Base-by-base conservation (phyloP, 2,113 vertebrate genomes). In the Pandion haliaetus region DNA sequence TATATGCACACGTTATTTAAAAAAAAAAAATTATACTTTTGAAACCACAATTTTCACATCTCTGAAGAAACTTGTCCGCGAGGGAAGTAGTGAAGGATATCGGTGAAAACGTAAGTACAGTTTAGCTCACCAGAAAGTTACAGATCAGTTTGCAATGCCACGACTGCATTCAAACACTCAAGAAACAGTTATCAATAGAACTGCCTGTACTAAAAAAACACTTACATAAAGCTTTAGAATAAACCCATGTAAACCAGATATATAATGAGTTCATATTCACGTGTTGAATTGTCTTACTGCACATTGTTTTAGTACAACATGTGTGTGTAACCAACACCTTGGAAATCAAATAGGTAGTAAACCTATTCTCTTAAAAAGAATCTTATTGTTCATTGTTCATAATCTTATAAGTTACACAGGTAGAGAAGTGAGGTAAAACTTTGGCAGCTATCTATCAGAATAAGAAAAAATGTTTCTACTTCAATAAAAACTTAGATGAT, bases 101-200 rank as follows among this genome's bases (percentile, higher is more conserved):
- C 1, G 3, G 17, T 45, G 34, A 52, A 85, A 71, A 71, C 8
- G 3, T 2, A 32, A 0, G 2, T 5, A 32, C 4, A 24, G 36
- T 34, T 78, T 4, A 74, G 57, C 70, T 57, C 85, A 52, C 23
- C 38, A 84, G 63, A 66, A 65, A 81, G 21, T 42, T 25, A 77
- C 24, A 44, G 36, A 50, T 23, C 44, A 26, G 5, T 26, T 2
- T 50, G 71, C 66, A 82, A 23, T 9, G 34, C 40, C 45, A 23
- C 2, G 17, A 52, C 25, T 31, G 36, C n/a, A 76, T 31, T 42
- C 44, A 59, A 85, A 82, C 69, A 25, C 34, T 42, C 24, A 24
- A 23, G 28, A 47, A 91, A 54, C 24, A 62, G 38, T 47, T 82
- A 63, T 1, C 49, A 42, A 57, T 17, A 5, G 29, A 91, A 82